phyloP scores from a whole-genome alignment of 1,140 invertebrate genomes.

The Dolichoris vasculosae region DNA sequence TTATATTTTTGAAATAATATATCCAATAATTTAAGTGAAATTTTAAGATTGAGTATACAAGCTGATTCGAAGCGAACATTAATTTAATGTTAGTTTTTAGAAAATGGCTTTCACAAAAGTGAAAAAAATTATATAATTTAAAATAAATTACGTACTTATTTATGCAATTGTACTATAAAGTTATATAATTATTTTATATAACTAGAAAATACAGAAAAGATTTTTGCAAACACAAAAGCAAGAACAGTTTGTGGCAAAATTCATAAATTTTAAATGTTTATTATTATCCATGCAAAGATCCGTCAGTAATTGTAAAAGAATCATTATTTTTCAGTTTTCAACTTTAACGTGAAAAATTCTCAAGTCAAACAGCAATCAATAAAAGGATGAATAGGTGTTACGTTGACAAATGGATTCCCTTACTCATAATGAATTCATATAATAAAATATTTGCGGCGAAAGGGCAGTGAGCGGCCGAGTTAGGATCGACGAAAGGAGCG shows the following conservation, averaged over 20 bases:
- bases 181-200: too few relatives aligned
- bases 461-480: constrained; percentile 49
- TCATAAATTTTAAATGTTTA: neutral
- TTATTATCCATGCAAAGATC: neutral
- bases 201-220: neutral
- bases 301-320: neutral
- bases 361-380: constrained; percentile 41
- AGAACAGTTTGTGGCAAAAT: neutral
- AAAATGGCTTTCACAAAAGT: too few relatives aligned
- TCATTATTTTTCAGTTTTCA: neutral
- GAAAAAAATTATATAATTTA: too few relatives aligned
- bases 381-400: constrained; percentile 31
- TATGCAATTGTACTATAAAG: too few relatives aligned
- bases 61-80: too few relatives aligned
- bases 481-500: constrained; percentile 49
- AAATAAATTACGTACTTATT: too few relatives aligned
- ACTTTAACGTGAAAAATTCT: neutral
- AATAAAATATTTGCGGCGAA: constrained; percentile 49
- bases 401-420: constrained; percentile 53
- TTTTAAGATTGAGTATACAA: too few relatives aligned
- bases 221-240: neutral
- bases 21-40: too few relatives aligned
- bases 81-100: too few relatives aligned
- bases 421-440: constrained; percentile 52
- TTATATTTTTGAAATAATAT: too few relatives aligned